Evolutionary conservation across 2,888 invertebrate genomes (phyloP), one percentile per base, ranked within the genome.

Genomic region (Papilio demoleus): DNA sequence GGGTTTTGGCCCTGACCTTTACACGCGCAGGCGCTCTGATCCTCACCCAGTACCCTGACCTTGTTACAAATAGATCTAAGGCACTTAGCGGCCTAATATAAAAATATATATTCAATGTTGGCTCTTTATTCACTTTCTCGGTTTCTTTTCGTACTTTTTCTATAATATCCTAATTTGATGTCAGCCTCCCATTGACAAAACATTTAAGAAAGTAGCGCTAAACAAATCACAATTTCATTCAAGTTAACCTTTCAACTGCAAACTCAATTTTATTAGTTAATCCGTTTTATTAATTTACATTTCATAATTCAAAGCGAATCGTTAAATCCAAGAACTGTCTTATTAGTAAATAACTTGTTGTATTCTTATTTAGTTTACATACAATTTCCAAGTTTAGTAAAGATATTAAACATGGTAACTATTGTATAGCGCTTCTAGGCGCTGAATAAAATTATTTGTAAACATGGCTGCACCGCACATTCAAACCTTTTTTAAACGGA

Each of bases 1-100:
- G 88, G 90, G 90, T 79, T 81, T 85, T 83, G 85, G 87, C 92
- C 92, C 88, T 92, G 90, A 91, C 86, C 91, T 90, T 89, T 88
- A 81, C 75, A 80, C 91, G 92, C 92, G 92, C 92, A 91, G 80
- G 92, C 92, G 92, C 91, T 74, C 77, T 87, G 72, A 81, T 77
- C 76, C 79, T 88, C 78, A 85, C 86, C 85, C 82, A 87, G 88
- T 89, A 86, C 88, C 88, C 86, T 92, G 90, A 90, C 91, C 90
- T 88, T 86, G 85, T 86, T 89, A 87, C 81, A 77, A 84, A 87
- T 85, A 81, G 80, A 83, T 83, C 78, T 81, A 76, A 78, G 77
- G 75, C 82, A 85, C 79, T 74, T 74, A 81, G 79, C 76, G 66
- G 68, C 72, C 69, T 74, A 73, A 73, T 75, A 70, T 76, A 72